Conservation (phyloP, 2,113 vertebrate species). For the Phaetusa simplex region DNA sequence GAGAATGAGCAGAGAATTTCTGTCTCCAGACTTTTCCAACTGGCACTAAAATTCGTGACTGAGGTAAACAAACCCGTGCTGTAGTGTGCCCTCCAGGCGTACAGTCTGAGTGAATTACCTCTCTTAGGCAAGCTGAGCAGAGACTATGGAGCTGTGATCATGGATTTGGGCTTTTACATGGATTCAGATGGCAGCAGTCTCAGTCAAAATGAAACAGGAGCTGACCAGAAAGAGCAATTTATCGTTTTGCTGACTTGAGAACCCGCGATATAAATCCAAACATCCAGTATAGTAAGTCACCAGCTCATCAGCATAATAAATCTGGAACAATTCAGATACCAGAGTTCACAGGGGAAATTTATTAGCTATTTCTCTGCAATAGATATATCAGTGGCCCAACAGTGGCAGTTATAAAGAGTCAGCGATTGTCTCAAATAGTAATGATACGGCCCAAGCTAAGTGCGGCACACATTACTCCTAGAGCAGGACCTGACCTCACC, state of each 20-base stretch:
- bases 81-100: not conserved
- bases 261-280: not conserved
- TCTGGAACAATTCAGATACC: not conserved
- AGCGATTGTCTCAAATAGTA: not conserved
- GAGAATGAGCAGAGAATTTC: not conserved
- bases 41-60: not conserved
- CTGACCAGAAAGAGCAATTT: not conserved
- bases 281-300: not conserved
- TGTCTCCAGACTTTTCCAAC: not conserved
- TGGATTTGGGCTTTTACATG: not conserved
- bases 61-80: not conserved
- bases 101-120: not conserved
- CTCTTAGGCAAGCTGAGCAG: not conserved
- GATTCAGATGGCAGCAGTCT: not conserved
- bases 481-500: not conserved
- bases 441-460: not conserved
- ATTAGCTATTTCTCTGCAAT: not conserved
- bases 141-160: not conserved
- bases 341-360: not conserved
- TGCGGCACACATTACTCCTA: fast-evolving
- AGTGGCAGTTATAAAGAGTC: not conserved
- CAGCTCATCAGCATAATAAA: not conserved
- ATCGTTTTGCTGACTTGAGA: not conserved
- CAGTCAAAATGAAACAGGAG: not conserved
- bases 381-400: not conserved